Evolutionary conservation across 2,113 vertebrate species (phyloP).

Genomic region (Epinephelus moara): DNA sequence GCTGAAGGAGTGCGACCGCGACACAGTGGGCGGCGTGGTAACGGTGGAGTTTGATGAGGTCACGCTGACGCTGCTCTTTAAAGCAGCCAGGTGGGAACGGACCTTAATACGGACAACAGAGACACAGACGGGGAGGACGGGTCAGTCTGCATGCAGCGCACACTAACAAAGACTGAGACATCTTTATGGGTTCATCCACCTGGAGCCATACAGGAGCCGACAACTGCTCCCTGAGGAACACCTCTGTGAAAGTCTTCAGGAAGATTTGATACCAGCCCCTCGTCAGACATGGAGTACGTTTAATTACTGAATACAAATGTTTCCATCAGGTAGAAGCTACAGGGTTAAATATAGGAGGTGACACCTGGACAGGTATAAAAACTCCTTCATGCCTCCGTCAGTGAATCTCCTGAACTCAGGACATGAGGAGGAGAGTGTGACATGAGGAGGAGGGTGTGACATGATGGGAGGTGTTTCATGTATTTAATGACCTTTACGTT

Average conservation of each 20-base stretch:
- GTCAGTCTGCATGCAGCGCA: conserved; percentile 73
- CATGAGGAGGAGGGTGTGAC: too few relatives aligned
- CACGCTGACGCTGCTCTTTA: conserved; percentile 90
- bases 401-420: too few relatives aligned
- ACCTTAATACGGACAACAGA: conserved; percentile 89
- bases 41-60: conserved; percentile 45
- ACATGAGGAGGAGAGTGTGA: too few relatives aligned
- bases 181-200: conserved; percentile 23
- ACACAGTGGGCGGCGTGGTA: conserved; percentile 85
- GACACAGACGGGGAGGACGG: conserved; percentile 87
- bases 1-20: conserved; percentile 93
- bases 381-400: too few relatives aligned
- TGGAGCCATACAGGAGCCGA: conserved; percentile 17
- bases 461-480: too few relatives aligned
- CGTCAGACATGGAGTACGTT: background rate
- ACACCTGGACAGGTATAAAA: too few relatives aligned
- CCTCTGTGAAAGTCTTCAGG: background rate
- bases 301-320: too few relatives aligned
- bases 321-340: too few relatives aligned
- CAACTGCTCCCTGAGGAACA: background rate
- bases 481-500: too few relatives aligned
- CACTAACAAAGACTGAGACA: background rate
- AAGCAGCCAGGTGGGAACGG: conserved; percentile 94
- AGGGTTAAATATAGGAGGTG: too few relatives aligned
- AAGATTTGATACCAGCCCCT: background rate